A percentile compares a stretch with the other conserved stretches of the same genome.
These are phyloP conservation scores for Falco concolor DNA, from an alignment of 2,797 vertebrate species.

Conservation along the genomic window DNA sequence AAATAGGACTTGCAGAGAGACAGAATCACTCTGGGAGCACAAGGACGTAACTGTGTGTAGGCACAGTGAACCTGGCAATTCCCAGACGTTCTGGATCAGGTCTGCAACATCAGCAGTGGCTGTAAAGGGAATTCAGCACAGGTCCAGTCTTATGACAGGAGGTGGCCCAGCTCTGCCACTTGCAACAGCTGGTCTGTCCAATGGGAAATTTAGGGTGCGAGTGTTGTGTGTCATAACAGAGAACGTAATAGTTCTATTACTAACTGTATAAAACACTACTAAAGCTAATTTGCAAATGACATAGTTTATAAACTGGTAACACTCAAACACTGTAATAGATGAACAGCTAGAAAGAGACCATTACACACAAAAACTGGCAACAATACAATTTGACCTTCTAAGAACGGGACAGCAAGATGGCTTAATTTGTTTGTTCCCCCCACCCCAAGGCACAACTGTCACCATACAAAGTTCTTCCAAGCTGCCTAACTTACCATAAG, in stretches of 20 bases:
- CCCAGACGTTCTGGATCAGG: background rate
- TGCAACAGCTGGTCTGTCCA: background rate
- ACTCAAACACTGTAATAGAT: background rate
- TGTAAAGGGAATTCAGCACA: background rate
- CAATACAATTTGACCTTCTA: background rate
- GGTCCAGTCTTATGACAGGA: background rate
- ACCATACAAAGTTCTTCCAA: background rate
- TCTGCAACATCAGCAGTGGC: background rate
- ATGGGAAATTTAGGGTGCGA: background rate
- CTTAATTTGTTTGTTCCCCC: background rate
- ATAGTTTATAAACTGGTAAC: background rate
- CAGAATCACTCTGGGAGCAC: background rate
- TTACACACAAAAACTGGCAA: background rate
- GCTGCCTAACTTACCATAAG: constrained; percentile 81
- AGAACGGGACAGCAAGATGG: background rate
- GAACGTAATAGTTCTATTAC: background rate
- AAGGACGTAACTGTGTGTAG: background rate
- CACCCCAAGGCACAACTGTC: background rate
- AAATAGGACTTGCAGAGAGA: background rate
- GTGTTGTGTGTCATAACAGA: background rate
- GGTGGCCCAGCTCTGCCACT: background rate
- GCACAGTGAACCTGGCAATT: background rate
- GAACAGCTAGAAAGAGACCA: background rate
- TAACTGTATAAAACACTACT: background rate
- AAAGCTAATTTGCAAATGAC: background rate